Conservation (phyloP, 1,140 invertebrate species). For the Triops cancriformis region DNA sequence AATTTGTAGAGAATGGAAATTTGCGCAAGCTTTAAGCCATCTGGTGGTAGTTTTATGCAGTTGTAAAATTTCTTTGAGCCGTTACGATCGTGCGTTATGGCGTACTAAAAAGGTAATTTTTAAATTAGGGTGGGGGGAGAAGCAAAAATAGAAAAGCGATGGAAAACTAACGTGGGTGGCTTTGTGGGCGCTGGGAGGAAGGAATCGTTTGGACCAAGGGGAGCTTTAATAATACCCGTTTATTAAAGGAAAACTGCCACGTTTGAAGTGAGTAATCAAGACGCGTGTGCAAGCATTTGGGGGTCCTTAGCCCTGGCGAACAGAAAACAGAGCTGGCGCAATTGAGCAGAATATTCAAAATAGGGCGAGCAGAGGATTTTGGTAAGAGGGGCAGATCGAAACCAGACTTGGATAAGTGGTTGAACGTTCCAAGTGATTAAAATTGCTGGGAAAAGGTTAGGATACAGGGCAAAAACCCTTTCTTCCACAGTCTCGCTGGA, state of each 20-base stretch:
- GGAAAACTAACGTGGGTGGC: no score
- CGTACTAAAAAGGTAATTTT: neutral
- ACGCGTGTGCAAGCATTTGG: neutral
- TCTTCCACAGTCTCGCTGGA: no score
- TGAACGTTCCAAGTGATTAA: neutral
- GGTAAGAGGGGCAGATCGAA: neutral
- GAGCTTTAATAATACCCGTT: neutral
- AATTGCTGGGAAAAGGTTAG: neutral
- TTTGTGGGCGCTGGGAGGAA: neutral
- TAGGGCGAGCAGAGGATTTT: neutral
- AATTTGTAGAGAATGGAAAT: no score
- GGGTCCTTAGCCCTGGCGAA: neutral
- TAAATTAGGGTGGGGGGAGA: neutral
- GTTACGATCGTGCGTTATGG: neutral
- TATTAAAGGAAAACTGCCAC: neutral
- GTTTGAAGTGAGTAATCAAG: neutral
- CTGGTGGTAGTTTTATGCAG: no score
- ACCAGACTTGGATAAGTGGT: neutral
- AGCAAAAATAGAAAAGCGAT: no score
- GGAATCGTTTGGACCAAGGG: neutral
- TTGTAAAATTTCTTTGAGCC: neutral
- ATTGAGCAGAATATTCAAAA: neutral
- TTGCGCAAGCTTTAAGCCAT: no score
- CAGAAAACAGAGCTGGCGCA: neutral
- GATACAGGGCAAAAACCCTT: no score